phyloP scores from a whole-genome alignment of 2,888 invertebrate species.

The Catocala sponsa region DNA sequence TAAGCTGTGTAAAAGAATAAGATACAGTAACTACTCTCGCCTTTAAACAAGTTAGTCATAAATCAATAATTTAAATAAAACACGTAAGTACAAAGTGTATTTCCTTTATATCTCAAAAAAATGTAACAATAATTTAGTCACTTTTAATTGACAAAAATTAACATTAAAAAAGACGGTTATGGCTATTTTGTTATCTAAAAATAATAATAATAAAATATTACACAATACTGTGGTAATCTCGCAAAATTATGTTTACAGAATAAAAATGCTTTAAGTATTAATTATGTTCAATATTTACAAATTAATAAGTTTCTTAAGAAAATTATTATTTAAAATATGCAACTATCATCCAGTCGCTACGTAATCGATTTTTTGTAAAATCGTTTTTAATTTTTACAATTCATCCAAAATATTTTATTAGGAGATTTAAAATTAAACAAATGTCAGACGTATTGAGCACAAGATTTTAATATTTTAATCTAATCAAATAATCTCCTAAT shows the following conservation, averaged over 20 bases:
- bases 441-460: background rate
- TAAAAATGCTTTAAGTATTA: slow-evolving; percentile 49
- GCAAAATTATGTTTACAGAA: slow-evolving; percentile 53
- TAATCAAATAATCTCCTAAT: background rate
- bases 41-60: too few relatives aligned
- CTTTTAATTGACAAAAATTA: slow-evolving; percentile 76
- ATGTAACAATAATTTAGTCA: slow-evolving; percentile 85
- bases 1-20: too few relatives aligned
- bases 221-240: slow-evolving; percentile 76
- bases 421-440: background rate
- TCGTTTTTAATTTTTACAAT: slow-evolving; percentile 1
- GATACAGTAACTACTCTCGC: too few relatives aligned
- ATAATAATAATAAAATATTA: slow-evolving; percentile 60
- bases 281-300: slow-evolving; percentile 55
- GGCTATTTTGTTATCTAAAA: slow-evolving; percentile 71
- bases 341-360: slow-evolving; percentile 5
- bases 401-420: background rate
- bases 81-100: slow-evolving; percentile 74
- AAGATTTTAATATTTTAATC: background rate
- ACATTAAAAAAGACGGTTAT: slow-evolving; percentile 76
- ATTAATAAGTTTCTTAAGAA: slow-evolving; percentile 48
- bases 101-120: slow-evolving; percentile 82
- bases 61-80: slow-evolving; percentile 46
- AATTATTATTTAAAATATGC: slow-evolving; percentile 40
- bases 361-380: slow-evolving; percentile 2